phyloP scores from a whole-genome alignment of 1,140 invertebrate genomes.

The Odontomachus brunneus region DNA sequence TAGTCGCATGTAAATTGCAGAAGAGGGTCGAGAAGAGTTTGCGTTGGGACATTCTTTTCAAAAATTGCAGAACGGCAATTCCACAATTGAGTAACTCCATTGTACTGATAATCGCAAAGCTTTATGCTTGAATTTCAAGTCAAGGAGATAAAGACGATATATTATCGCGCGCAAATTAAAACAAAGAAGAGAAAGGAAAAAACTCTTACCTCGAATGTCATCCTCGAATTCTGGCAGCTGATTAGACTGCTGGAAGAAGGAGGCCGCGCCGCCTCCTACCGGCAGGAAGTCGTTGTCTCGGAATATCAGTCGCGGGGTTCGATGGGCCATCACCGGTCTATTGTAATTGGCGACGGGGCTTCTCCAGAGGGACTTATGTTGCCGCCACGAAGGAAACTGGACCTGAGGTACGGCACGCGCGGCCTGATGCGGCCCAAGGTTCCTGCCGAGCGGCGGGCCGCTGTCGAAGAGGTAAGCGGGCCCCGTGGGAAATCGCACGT shows the following conservation, averaged over 20 bases:
- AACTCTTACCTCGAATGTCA: slow-evolving; percentile 81
- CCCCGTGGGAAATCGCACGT: slow-evolving; percentile 72
- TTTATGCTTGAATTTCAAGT: too few relatives aligned
- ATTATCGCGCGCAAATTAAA: not conserved
- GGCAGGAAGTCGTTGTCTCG: slow-evolving; percentile 82
- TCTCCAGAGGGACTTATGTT: slow-evolving; percentile 82
- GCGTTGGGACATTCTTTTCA: too few relatives aligned
- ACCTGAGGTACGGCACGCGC: slow-evolving; percentile 69
- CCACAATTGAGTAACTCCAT: too few relatives aligned
- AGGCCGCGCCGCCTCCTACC: slow-evolving; percentile 74
- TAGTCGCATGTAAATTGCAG: too few relatives aligned
- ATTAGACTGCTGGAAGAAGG: slow-evolving; percentile 82
- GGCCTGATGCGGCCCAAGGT: slow-evolving; percentile 68
- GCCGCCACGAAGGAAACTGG: slow-evolving; percentile 77
- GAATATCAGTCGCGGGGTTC: slow-evolving; percentile 85
- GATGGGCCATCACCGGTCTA: slow-evolving; percentile 85
- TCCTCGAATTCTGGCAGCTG: slow-evolving; percentile 82
- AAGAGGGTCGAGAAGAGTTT: too few relatives aligned
- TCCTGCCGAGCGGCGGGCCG: slow-evolving; percentile 69
- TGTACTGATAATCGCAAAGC: too few relatives aligned
- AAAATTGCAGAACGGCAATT: too few relatives aligned
- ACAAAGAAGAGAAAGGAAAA: not conserved
- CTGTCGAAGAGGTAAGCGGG: slow-evolving; percentile 73
- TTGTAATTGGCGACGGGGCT: slow-evolving; percentile 72
- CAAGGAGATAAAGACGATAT: not conserved